These are phyloP conservation scores for Dichetophora obliterata DNA, from an alignment of 2,888 invertebrate genomes.

Conservation along the genomic window DNA sequence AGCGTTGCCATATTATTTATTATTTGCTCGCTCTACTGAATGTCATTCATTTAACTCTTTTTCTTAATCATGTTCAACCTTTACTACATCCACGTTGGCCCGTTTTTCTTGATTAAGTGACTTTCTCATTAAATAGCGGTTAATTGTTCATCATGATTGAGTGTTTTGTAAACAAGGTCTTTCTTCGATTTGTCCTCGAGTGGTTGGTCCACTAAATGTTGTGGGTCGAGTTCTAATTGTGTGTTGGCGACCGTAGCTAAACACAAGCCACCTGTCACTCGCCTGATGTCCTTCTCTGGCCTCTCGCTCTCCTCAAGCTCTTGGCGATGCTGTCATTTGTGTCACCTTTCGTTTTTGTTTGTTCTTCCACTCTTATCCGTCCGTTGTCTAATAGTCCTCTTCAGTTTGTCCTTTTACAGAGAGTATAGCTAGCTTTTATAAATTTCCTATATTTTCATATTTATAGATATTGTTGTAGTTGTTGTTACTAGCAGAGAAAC, in stretches of 20 bases:
- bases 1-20: not conserved
- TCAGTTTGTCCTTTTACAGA: not conserved
- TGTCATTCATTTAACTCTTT: not conserved
- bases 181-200: conserved; percentile 48
- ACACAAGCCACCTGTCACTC: not conserved
- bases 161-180: conserved; percentile 26
- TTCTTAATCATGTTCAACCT: not conserved
- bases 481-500: conserved; percentile 45
- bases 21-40: not conserved
- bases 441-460: conserved; percentile 52
- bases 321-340: conserved; percentile 35
- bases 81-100: not conserved
- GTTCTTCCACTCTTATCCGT: not conserved
- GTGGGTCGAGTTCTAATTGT: not conserved
- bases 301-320: not conserved
- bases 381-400: not conserved
- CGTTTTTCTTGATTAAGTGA: conserved; percentile 38
- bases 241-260: not conserved
- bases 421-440: conserved; percentile 13
- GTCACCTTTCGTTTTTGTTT: conserved; percentile 5
- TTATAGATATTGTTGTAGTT: conserved; percentile 28
- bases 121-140: conserved; percentile 63
- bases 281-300: not conserved
- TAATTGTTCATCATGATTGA: conserved; percentile 53
- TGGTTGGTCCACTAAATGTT: conserved; percentile 32